A percentile compares a stretch with the other conserved stretches of the same genome.
phyloP scores from a whole-genome alignment of 2,113 vertebrate genomes.

The Choloepus hoffmanni region DNA sequence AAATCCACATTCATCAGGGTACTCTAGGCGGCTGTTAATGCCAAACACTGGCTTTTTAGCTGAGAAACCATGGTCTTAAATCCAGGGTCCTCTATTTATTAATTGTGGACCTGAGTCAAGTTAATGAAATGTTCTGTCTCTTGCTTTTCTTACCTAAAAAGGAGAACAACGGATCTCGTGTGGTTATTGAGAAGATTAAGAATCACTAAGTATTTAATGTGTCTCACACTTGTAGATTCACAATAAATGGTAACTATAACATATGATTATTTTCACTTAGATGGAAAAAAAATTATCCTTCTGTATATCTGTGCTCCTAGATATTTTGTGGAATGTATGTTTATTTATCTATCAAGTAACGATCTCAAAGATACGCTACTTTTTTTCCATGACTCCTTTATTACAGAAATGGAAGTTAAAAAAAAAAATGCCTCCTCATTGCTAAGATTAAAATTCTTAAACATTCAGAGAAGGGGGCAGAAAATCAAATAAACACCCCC shows the following conservation, averaged over 20 bases:
- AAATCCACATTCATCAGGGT: fast-evolving
- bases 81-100: background rate
- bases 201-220: fast-evolving
- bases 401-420: constrained; percentile 63
- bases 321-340: constrained; percentile 50
- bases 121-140: fast-evolving
- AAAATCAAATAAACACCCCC: background rate
- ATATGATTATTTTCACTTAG: background rate
- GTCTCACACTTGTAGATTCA: background rate
- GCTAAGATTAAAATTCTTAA: constrained; percentile 61
- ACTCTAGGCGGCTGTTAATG: fast-evolving
- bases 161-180: too few relatives aligned
- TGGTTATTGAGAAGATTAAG: background rate
- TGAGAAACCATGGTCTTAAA: background rate
- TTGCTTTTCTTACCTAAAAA: background rate
- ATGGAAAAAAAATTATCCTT: background rate
- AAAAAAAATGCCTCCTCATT: constrained; percentile 48
- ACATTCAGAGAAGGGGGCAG: constrained; percentile 54
- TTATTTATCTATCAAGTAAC: constrained; percentile 70
- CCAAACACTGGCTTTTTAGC: fast-evolving
- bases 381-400: constrained; percentile 58
- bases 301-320: fast-evolving
- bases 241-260: fast-evolving
- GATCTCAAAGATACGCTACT: constrained; percentile 52
- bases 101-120: too few relatives aligned